Evolutionary conservation across 2,113 vertebrate genomes (phyloP), one percentile per base, ranked within the genome.

Genomic region (Menura novaehollandiae): DNA sequence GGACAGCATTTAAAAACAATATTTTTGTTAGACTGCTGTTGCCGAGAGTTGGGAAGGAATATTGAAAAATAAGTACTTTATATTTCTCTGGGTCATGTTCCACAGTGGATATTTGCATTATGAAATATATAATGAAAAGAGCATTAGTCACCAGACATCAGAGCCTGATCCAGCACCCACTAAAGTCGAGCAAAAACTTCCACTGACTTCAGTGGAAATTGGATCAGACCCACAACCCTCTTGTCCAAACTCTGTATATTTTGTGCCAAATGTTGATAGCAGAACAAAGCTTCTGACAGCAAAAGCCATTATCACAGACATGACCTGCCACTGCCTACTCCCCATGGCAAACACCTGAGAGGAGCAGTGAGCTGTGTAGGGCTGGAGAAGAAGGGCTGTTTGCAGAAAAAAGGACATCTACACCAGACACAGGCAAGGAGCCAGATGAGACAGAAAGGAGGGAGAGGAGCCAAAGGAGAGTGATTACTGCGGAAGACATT

Each of bases 1-100:
- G 93, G 88, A 89, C 15, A 89, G 60, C 51, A 63, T 59, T 82
- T 95, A 37, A 84, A 91, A 89, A 22, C 27, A 93, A 17, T 91
- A 86, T 92, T 95, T 96, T 55, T 91, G 60, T 92, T 81, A 94
- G 71, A 60, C 22, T 75, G 28, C 16, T 75, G 19, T 55, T 95
- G 68, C 79, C 72, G 85, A 80, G 63, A 90, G 20, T 8, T 72
- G 52, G 56, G 55, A 83, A 87, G 35, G 43, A 91, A 64, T 94
- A 90, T 74, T 84, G 79, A 94, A 96, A 94, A 96, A 84, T 83
- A 91, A 88, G 27, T 86, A 81, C 46, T 77, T 91, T 83, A 15
- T 71, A 41, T 81, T 86, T 96, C 72, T 83, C 44, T 81, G 64
- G 82, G 60, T 94, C 88, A 35, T 87, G 28, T 81, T 96, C 51